Percentiles rank a stretch among this genome's conserved stretches.
These are phyloP conservation scores for Panulirus ornatus DNA, from an alignment of 1,140 invertebrate genomes.

Conservation along the genomic window DNA sequence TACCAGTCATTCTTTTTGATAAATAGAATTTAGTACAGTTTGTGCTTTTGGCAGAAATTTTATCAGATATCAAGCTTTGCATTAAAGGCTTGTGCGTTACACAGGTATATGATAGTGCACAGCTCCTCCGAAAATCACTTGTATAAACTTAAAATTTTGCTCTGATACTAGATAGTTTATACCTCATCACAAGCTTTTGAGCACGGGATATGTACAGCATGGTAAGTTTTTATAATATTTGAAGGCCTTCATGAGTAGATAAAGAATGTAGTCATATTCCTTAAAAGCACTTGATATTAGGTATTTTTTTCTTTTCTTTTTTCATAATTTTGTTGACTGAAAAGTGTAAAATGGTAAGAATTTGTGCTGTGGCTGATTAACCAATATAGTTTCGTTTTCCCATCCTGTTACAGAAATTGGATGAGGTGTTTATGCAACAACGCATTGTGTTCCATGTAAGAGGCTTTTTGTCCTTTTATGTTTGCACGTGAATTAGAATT, in stretches of 20 bases:
- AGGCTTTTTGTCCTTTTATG: not conserved
- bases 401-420: slow-evolving; percentile 54
- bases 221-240: not conserved
- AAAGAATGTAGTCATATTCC: too few relatives aligned
- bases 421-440: slow-evolving; percentile 49
- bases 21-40: not conserved
- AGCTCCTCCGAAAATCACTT: not conserved
- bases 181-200: not conserved
- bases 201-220: not conserved
- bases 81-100: not conserved
- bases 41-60: not conserved
- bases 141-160: not conserved
- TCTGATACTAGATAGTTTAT: not conserved
- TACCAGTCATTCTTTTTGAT: too few relatives aligned
- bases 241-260: not conserved
- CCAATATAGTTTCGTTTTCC: not conserved
- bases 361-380: not conserved
- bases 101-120: not conserved
- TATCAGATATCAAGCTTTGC: not conserved
- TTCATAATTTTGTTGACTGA: not conserved
- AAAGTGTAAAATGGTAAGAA: not conserved
- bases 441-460: slow-evolving; percentile 62
- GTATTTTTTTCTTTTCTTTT: too few relatives aligned
- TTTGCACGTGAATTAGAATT: slow-evolving; percentile 18
- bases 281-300: too few relatives aligned